A percentile compares a stretch with the other conserved stretches of the same genome.
Evolutionary conservation across 2,888 invertebrate genomes (phyloP).

Genomic region (Hydropsyche betteni): DNA sequence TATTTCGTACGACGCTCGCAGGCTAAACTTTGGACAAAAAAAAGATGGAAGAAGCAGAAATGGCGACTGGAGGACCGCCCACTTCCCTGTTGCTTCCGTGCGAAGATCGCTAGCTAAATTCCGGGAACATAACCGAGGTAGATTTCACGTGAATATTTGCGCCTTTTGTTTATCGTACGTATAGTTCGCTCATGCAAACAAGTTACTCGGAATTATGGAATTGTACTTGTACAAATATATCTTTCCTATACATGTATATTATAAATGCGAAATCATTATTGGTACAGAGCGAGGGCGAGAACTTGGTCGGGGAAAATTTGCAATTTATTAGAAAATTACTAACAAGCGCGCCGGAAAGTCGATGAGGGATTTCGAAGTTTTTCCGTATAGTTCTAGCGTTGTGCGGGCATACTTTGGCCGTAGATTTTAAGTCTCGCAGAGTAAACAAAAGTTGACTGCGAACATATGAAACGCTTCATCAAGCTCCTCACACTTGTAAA

Average conservation of each 20-base stretch:
- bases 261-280: not conserved
- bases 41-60: not conserved
- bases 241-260: not conserved
- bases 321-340: conserved; percentile 33
- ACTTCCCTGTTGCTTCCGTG: too few species aligned
- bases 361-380: conserved; percentile 28
- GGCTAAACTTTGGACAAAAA: not conserved
- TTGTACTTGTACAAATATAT: not conserved
- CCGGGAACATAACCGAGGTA: too few species aligned
- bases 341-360: conserved; percentile 20
- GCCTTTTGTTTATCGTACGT: too few species aligned
- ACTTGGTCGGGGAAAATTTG: not conserved
- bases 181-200: too few species aligned
- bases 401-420: conserved; percentile 3
- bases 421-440: conserved; percentile 7
- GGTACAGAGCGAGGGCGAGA: not conserved
- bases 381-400: not conserved
- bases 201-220: too few species aligned
- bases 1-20: not conserved
- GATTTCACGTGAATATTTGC: too few species aligned
- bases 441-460: conserved; percentile 14
- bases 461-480: conserved; percentile 14
- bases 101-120: too few species aligned
- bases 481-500: not conserved
- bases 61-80: too few species aligned